These are phyloP conservation scores for Siniperca chuatsi DNA, from an alignment of 2,113 vertebrate genomes.

Conservation along the genomic window DNA sequence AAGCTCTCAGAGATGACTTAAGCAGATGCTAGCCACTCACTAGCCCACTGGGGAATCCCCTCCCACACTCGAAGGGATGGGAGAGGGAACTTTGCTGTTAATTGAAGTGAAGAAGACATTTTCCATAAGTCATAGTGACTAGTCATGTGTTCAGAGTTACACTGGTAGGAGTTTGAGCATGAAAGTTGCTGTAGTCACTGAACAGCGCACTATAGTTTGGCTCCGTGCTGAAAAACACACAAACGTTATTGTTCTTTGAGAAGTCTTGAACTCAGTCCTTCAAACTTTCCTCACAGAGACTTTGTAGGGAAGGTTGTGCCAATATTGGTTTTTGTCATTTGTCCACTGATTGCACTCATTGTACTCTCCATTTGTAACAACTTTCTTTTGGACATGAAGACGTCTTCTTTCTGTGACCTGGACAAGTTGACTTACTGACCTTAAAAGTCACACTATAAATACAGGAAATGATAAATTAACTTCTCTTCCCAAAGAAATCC, in stretches of 20 bases:
- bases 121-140: constrained; percentile 53
- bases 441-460: constrained; percentile 40
- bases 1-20: constrained; percentile 69
- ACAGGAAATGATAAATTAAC: constrained; percentile 38
- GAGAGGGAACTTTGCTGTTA: constrained; percentile 51
- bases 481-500: constrained; percentile 18
- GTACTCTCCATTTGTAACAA: constrained; percentile 8
- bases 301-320: constrained; percentile 12
- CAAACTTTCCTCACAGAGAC: constrained; percentile 54
- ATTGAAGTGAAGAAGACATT: constrained; percentile 48
- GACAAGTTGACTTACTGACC: constrained; percentile 29
- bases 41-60: constrained; percentile 65
- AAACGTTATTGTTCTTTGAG: constrained; percentile 50
- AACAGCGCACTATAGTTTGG: not conserved
- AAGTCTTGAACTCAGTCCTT: constrained; percentile 36
- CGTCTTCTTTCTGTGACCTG: not conserved
- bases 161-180: constrained; percentile 1
- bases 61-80: constrained; percentile 56
- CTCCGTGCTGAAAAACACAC: constrained; percentile 21
- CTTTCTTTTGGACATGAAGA: constrained; percentile 9
- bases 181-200: constrained; percentile 12
- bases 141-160: constrained; percentile 19
- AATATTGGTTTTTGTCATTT: constrained; percentile 30
- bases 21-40: constrained; percentile 64
- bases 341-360: constrained; percentile 41